Percentiles rank a stretch among this genome's conserved stretches.
Evolutionary conservation across 1,140 invertebrate genomes (phyloP).

Genomic region (Aphelenchoides fujianensis): DNA sequence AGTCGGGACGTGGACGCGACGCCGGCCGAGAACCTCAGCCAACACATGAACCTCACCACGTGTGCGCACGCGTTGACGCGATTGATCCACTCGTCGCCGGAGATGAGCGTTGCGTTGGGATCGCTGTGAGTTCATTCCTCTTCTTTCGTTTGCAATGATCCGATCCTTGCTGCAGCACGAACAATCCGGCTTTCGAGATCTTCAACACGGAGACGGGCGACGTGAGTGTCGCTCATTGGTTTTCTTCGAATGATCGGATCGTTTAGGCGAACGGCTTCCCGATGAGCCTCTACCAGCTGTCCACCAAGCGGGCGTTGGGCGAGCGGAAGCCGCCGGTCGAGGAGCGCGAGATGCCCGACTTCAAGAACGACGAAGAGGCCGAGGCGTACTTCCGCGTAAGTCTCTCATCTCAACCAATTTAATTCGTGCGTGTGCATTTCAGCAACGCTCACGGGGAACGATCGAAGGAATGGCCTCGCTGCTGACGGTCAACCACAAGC

Average conservation of each 20-base stretch:
- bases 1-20: neutral
- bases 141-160: conserved; percentile 6
- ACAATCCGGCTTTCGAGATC: conserved; percentile 15
- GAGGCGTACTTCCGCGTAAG: conserved; percentile 12
- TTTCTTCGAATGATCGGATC: neutral
- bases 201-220: neutral
- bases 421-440: neutral
- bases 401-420: neutral
- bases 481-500: conserved; percentile 10
- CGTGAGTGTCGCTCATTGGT: neutral
- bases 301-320: neutral
- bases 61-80: neutral
- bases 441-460: neutral
- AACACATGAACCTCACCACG: conserved; percentile 9
- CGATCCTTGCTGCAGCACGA: neutral
- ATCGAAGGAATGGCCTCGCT: conserved; percentile 1
- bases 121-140: neutral
- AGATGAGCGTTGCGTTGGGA: neutral
- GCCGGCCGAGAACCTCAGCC: conserved; percentile 8
- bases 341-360: conserved; percentile 9
- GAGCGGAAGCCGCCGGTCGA: neutral
- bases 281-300: neutral
- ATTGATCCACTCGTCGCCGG: neutral
- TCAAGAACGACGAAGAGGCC: neutral
- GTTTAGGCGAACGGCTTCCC: conserved; percentile 4